A percentile compares a stretch with the other conserved stretches of the same genome.
Evolutionary conservation across 2,888 invertebrate species (phyloP).

Genomic region (Euzetes globulus): DNA sequence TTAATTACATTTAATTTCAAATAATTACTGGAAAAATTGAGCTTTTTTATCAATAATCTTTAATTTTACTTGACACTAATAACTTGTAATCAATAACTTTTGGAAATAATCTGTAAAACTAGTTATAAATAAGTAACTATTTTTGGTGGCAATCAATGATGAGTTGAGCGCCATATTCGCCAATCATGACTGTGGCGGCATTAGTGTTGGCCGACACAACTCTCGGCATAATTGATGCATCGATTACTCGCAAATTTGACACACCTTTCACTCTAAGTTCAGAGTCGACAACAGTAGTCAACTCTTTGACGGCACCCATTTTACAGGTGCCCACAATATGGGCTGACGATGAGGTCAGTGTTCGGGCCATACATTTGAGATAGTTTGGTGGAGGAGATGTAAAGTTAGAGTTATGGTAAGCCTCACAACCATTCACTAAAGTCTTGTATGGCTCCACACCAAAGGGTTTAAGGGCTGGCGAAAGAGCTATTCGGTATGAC

Average conservation of each 20-base stretch:
- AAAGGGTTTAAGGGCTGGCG: neutral
- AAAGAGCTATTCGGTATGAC: neutral
- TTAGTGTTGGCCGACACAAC: constrained; percentile 83
- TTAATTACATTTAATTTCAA: no score
- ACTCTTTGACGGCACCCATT: constrained; percentile 38
- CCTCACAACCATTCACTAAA: neutral
- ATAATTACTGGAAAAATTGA: no score
- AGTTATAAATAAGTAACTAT: no score
- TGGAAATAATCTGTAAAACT: no score
- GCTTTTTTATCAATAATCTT: no score
- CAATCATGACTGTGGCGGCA: constrained; percentile 85
- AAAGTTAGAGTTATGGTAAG: neutral
- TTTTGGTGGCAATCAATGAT: no score
- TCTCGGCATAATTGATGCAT: constrained; percentile 80
- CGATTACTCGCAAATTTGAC: constrained; percentile 68
- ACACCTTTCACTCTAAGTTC: constrained; percentile 53
- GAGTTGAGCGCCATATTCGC: constrained; percentile 59
- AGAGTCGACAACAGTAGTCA: constrained; percentile 38
- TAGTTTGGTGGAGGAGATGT: neutral
- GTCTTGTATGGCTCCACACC: neutral
- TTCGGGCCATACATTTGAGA: constrained; percentile 23
- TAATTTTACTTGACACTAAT: no score
- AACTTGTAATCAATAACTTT: no score
- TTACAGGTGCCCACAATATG: constrained; percentile 33
- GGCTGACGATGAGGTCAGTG: constrained; percentile 24